Conservation (phyloP, 2,113 vertebrate species). For the Brachyhypopomus occidentalis region DNA sequence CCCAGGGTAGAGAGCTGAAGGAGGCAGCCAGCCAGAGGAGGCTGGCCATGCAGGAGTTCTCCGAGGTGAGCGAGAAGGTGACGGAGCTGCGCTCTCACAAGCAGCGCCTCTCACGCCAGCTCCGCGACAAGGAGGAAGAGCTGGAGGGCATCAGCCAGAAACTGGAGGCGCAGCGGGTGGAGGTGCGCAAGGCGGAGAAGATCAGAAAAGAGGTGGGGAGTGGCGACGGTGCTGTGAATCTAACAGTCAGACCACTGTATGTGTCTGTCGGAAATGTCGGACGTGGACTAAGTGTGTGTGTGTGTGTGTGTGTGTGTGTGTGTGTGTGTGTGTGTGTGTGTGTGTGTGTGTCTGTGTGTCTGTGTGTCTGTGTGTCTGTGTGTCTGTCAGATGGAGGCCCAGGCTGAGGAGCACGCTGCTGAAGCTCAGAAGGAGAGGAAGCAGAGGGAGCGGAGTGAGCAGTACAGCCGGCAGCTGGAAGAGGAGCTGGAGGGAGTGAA, state of each 20-base stretch:
- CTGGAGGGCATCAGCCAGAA: conserved; percentile 90
- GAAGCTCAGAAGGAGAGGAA: conserved; percentile 96
- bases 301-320: no score
- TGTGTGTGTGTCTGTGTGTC: conserved; percentile 10
- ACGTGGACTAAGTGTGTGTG: background rate
- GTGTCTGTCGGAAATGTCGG: conserved; percentile 6
- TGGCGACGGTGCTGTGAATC: background rate
- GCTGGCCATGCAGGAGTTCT: conserved; percentile 95
- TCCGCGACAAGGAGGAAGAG: conserved; percentile 98
- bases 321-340: background rate
- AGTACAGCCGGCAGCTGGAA: conserved; percentile 92
- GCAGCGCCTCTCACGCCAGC: conserved; percentile 92
- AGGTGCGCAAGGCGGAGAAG: conserved; percentile 94
- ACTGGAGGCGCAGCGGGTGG: conserved; percentile 89
- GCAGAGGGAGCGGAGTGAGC: conserved; percentile 90
- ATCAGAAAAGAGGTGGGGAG: conserved; percentile 91
- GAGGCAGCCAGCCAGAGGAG: conserved; percentile 96
- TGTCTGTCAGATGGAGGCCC: conserved; percentile 83
- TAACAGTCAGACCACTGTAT: background rate
- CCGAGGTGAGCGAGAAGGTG: conserved; percentile 93
- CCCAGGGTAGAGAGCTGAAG: conserved; percentile 96
- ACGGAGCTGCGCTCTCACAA: conserved; percentile 91
- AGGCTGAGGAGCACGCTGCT: conserved; percentile 82
- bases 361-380: conserved; percentile 14
- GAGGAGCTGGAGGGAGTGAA: conserved; percentile 92